A percentile compares a stretch with the other conserved stretches of the same genome.
phyloP scores from a whole-genome alignment of 2,113 vertebrate genomes.

The Chloropsis cyanopogon region DNA sequence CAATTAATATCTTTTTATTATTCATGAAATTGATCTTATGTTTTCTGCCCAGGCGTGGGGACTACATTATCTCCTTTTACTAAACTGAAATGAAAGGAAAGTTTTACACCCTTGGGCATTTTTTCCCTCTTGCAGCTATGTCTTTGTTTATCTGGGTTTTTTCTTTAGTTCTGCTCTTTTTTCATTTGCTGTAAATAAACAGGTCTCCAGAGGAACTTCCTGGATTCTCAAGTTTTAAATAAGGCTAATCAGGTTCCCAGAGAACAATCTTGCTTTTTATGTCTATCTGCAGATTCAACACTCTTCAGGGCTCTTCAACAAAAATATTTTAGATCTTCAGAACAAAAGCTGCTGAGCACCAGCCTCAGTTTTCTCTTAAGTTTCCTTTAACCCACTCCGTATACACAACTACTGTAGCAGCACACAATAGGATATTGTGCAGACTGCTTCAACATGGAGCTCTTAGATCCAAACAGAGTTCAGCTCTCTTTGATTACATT shows the following conservation, averaged over 20 bases:
- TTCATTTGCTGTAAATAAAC: constrained; percentile 20
- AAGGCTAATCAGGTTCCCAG: constrained; percentile 20
- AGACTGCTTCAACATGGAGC: constrained; percentile 25
- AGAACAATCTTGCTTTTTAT: constrained; percentile 38
- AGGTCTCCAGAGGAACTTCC: constrained; percentile 19
- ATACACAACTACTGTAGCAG: not conserved
- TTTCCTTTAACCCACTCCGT: constrained; percentile 1
- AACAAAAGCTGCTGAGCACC: not conserved
- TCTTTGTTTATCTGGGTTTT: not conserved
- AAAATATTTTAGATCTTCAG: constrained; percentile 33
- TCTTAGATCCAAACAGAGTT: constrained; percentile 56
- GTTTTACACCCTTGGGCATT: not conserved
- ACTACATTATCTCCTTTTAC: not conserved
- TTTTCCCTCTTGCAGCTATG: not conserved
- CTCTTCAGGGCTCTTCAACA: constrained; percentile 15
- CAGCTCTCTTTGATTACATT: constrained; percentile 67
- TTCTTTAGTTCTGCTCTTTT: not conserved
- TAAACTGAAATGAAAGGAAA: not conserved
- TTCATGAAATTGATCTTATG: not conserved
- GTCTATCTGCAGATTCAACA: constrained; percentile 1
- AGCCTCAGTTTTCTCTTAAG: not conserved
- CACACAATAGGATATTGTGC: not conserved
- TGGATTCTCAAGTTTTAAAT: constrained; percentile 17
- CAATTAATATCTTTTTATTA: not conserved
- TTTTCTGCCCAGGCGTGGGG: not conserved